These are phyloP conservation scores for Neomorphus geoffroyi DNA, from an alignment of 2,797 vertebrate species.

Conservation along the genomic window DNA sequence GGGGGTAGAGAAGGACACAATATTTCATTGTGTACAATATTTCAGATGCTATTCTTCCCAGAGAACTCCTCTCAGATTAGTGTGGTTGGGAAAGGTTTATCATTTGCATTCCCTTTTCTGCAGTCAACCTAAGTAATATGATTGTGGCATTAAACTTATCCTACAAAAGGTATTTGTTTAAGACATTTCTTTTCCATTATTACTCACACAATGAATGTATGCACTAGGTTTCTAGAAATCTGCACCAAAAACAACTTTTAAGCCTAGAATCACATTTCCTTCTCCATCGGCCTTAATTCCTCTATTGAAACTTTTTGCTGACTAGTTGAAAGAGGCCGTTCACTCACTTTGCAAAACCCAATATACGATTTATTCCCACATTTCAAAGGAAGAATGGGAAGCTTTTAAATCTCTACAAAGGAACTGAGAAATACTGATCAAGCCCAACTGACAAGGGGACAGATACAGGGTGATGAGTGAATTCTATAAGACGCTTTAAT, in stretches of 20 bases:
- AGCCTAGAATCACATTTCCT: conserved; percentile 61
- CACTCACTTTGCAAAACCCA: conserved; percentile 65
- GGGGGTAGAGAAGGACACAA: conserved; percentile 17
- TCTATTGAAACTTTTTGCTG: conserved; percentile 63
- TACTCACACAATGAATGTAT: conserved; percentile 39
- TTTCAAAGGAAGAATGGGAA: conserved; percentile 70
- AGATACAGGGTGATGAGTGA: conserved; percentile 53
- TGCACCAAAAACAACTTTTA: conserved; percentile 66
- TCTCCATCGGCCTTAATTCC: conserved; percentile 58
- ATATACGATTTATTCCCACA: conserved; percentile 65
- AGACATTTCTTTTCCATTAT: conserved; percentile 65
- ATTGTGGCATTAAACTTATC: conserved; percentile 63
- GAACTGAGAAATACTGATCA: conserved; percentile 50
- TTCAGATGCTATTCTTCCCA: conserved; percentile 52
- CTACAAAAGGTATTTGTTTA: conserved; percentile 66
- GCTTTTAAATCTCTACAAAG: conserved; percentile 69
- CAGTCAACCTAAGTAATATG: conserved; percentile 51
- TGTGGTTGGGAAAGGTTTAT: conserved; percentile 60
- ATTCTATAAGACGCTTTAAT: conserved; percentile 35
- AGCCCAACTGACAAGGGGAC: conserved; percentile 51
- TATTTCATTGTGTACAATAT: conserved; percentile 65
- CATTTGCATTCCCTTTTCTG: conserved; percentile 50
- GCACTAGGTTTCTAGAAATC: conserved; percentile 60
- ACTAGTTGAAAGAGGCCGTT: conserved; percentile 61
- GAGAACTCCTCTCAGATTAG: conserved; percentile 48